Percentiles rank a stretch among this genome's conserved stretches.
Evolutionary conservation across 2,113 vertebrate genomes (phyloP).

Genomic region (Odobenus rosmarus): DNA sequence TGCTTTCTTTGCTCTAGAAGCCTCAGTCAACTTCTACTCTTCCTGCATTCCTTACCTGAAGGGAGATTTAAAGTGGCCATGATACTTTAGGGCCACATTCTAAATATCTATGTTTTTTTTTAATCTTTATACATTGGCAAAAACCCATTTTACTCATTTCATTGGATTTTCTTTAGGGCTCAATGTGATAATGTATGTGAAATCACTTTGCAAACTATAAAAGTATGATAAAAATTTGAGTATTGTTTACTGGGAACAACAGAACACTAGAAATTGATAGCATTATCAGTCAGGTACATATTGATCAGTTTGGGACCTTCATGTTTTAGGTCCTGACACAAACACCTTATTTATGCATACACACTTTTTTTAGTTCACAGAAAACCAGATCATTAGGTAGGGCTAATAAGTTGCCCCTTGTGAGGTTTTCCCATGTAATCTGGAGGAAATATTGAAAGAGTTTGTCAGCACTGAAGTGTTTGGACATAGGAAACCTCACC

Average conservation of each 20-base stretch:
- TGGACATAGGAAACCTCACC: not conserved
- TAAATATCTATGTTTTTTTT: not conserved
- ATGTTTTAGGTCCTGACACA: not conserved
- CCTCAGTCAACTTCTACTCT: not conserved
- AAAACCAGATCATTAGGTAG: not conserved
- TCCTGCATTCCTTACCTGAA: not conserved
- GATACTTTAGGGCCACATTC: not conserved
- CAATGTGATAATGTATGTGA: not conserved
- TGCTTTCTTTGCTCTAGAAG: not conserved
- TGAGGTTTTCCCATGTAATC: not conserved
- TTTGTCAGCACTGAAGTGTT: not conserved
- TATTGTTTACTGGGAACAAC: not conserved
- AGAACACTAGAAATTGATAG: not conserved
- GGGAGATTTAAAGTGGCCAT: not conserved
- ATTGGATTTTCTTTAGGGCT: not conserved
- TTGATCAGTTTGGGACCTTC: not conserved
- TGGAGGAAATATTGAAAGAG: not conserved
- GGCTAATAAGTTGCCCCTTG: not conserved
- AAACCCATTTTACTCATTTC: not conserved
- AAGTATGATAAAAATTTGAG: not conserved
- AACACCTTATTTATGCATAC: not conserved
- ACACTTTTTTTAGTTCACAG: not conserved
- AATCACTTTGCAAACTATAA: not conserved
- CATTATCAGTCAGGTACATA: not conserved
- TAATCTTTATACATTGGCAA: not conserved